Evolutionary conservation across 2,888 invertebrate species (phyloP).

Genomic region (Archips crataeganus): DNA sequence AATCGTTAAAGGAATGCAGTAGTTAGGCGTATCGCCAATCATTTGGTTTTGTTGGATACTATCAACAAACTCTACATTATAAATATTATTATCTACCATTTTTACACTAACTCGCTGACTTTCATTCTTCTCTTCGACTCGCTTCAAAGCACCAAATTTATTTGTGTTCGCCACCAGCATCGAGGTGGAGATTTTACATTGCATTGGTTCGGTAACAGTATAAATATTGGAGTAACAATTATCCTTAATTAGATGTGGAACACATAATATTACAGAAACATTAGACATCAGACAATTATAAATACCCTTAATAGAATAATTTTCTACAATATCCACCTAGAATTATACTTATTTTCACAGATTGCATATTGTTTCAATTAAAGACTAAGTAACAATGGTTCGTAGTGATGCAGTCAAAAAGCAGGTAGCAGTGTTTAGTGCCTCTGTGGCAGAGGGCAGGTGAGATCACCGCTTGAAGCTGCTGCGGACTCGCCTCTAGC

Average conservation of each 20-base stretch:
- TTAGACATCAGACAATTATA: slow-evolving; percentile 86
- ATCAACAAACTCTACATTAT: slow-evolving; percentile 86
- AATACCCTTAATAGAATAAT: slow-evolving; percentile 82
- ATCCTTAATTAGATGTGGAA: slow-evolving; percentile 87
- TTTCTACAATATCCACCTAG: slow-evolving; percentile 86
- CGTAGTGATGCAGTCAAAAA: slow-evolving; percentile 87
- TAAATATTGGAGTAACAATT: slow-evolving; percentile 85
- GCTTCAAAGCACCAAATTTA: slow-evolving; percentile 86
- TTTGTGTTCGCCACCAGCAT: slow-evolving; percentile 86
- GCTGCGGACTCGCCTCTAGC: slow-evolving; percentile 86
- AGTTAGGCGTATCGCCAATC: slow-evolving; percentile 85
- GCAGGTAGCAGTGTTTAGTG: slow-evolving; percentile 86
- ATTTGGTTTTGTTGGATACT: slow-evolving; percentile 87
- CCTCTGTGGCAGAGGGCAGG: slow-evolving; percentile 82
- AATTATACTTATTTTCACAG: slow-evolving; percentile 88
- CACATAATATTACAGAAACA: slow-evolving; percentile 88
- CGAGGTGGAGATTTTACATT: slow-evolving; percentile 87
- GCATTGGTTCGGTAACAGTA: slow-evolving; percentile 87
- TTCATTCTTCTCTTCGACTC: slow-evolving; percentile 83
- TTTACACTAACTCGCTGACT: slow-evolving; percentile 86
- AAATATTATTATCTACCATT: slow-evolving; percentile 86
- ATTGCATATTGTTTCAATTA: slow-evolving; percentile 89
- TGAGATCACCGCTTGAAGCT: slow-evolving; percentile 86
- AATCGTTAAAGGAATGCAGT: slow-evolving; percentile 86
- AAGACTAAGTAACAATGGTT: slow-evolving; percentile 87